Evolutionary conservation across 2,888 invertebrate species (phyloP).

Genomic region (Drosophila stalkeri): DNA sequence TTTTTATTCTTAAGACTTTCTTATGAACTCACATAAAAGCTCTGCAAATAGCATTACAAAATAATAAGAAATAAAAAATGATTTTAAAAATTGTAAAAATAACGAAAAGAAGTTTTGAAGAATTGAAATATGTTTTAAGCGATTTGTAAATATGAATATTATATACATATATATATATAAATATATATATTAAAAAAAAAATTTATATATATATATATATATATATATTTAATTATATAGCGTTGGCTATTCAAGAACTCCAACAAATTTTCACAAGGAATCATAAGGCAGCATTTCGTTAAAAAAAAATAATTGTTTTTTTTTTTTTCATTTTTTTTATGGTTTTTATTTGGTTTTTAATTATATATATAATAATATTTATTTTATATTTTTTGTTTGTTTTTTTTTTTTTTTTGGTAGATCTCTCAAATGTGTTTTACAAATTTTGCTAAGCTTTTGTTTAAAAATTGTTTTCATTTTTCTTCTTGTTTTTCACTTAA

Average conservation of each 20-base stretch:
- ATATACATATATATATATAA: constrained; percentile 15
- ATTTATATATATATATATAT: too few species aligned
- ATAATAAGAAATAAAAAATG: constrained; percentile 40
- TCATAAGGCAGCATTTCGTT: constrained; percentile 82
- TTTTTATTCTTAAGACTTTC: constrained; percentile 12
- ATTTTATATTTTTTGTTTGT: neutral
- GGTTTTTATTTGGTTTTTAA: neutral
- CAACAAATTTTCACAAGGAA: constrained; percentile 82
- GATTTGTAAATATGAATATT: constrained; percentile 46
- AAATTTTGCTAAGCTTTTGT: constrained; percentile 66
- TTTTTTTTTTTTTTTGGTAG: constrained; percentile 44
- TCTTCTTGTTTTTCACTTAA: constrained; percentile 34
- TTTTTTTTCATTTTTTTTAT: constrained; percentile 28
- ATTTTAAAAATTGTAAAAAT: constrained; percentile 3
- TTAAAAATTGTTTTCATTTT: constrained; percentile 29
- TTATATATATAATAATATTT: constrained; percentile 11
- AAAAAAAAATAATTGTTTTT: constrained; percentile 13
- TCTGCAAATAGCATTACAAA: constrained; percentile 63
- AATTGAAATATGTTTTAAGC: constrained; percentile 62
- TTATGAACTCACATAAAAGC: constrained; percentile 57
- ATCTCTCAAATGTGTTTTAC: constrained; percentile 59
- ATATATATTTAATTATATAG: constrained; percentile 35
- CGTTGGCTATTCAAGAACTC: constrained; percentile 47
- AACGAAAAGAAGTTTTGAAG: constrained; percentile 28
- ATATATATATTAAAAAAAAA: neutral